Base-by-base conservation (phyloP, 2,888 invertebrate genomes). In the Helleia helle region DNA sequence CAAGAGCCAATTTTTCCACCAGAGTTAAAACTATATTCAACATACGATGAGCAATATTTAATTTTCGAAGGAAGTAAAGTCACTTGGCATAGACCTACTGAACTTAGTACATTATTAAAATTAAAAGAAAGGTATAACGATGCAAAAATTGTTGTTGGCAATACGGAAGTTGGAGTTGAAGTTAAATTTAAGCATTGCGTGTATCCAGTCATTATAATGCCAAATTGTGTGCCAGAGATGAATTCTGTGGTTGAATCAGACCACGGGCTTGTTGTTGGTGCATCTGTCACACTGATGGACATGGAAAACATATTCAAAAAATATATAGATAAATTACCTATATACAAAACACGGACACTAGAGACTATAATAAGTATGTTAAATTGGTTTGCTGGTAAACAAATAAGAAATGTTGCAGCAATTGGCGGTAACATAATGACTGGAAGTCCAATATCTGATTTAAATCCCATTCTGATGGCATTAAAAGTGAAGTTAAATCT, bases 351-450 rank as follows among this genome's bases (percentile, higher is more conserved):
- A 3, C 86, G 90, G 56, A 86, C 92, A 38, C 90, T 91, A 50
- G 79, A 73, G 53, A 89, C 92, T 24, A 88, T 95, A 24, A 84
- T 92, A 1, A 88, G 93, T 40, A 97, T 97, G 93, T 79, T 98
- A 36, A 91, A 95, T 63, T 96, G 93, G 91, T 98, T 98, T 86
- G 97, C 96, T 31, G 96, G 97, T 5, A 95, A 94, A 65, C 98
- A 98, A 76, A 96, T 98, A 42, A 87, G 97, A 56, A 98, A 96
- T 68, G 96, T 96, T n/a, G 97, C 96, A 28, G 91, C 94, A 8
- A 75, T 97, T 29, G 97, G 95, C 29, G 97, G 97, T 11, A 97
- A 97, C 63, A 93, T 98, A 50, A 95, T 97, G 90, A 97, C 97
- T 0, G 94, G 95, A 12, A 97, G 97, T 76, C 97, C 97, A 0